These are phyloP conservation scores for Rhaphigaster nebulosa DNA, from an alignment of 2,888 invertebrate species.

Conservation along the genomic window DNA sequence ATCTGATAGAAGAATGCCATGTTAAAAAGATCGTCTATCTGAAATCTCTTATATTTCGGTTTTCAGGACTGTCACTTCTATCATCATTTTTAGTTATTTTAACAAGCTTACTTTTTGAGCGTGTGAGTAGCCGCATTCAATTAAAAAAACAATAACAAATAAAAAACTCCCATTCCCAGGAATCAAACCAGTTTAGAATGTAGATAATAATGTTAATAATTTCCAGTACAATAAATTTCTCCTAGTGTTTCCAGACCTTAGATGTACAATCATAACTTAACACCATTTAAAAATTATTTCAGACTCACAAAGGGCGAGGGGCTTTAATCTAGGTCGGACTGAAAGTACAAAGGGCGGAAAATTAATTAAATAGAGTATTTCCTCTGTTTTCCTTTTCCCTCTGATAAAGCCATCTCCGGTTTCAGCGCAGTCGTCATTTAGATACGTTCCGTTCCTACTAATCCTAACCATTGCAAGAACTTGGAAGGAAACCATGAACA, in stretches of 20 bases:
- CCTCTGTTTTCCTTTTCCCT: neutral
- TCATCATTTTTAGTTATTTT: too few species aligned
- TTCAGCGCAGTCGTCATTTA: slow-evolving; percentile 3
- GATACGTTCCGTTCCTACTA: neutral
- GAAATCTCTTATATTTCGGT: too few species aligned
- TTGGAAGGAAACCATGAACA: neutral
- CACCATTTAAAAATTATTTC: neutral
- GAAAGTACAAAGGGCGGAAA: slow-evolving; percentile 10
- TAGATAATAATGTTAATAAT: too few species aligned
- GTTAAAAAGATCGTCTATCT: too few species aligned
- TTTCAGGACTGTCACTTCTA: too few species aligned
- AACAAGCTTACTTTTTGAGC: too few species aligned
- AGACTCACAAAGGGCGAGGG: neutral
- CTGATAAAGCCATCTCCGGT: neutral
- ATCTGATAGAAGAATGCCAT: too few species aligned
- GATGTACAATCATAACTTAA: neutral
- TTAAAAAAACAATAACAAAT: too few species aligned
- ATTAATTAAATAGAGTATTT: slow-evolving; percentile 25
- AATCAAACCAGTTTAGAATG: neutral
- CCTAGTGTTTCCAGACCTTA: neutral
- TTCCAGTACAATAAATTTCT: neutral
- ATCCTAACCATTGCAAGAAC: neutral
- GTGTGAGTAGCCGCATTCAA: too few species aligned
- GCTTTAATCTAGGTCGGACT: slow-evolving; percentile 23
- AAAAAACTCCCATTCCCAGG: too few species aligned